These are phyloP conservation scores for Fringilla coelebs DNA, from an alignment of 2,797 vertebrate species.

Conservation along the genomic window DNA sequence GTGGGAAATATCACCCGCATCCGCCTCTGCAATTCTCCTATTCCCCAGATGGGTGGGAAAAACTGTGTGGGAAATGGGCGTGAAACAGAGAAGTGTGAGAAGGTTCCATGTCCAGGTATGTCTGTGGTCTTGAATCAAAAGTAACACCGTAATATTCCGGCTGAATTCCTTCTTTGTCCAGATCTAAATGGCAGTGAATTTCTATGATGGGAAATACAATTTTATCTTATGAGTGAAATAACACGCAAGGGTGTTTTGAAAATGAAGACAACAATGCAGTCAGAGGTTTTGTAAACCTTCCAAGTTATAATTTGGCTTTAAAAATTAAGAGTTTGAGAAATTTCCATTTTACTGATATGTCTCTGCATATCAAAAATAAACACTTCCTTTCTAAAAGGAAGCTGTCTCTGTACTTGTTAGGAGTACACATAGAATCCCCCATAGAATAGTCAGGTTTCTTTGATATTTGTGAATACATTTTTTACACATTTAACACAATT, in stretches of 20 bases:
- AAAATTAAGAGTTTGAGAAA: neutral
- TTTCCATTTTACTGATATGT: neutral
- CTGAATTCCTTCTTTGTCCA: neutral
- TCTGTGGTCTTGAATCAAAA: neutral
- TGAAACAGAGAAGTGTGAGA: constrained; percentile 90
- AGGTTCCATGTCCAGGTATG: constrained; percentile 88
- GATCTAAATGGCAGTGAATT: neutral
- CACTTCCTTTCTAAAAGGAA: neutral
- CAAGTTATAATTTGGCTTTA: neutral
- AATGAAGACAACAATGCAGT: neutral
- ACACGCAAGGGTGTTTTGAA: neutral
- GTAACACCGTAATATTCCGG: neutral
- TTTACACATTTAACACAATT: neutral
- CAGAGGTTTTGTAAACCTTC: neutral
- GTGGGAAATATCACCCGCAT: constrained; percentile 93
- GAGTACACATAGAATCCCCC: neutral
- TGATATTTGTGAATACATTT: neutral
- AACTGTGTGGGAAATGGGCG: constrained; percentile 89
- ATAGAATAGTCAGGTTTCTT: neutral
- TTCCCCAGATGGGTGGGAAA: constrained; percentile 92
- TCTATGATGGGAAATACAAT: neutral
- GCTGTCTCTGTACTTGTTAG: neutral
- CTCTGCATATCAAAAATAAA: neutral
- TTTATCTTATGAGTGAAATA: neutral
- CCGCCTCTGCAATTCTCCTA: constrained; percentile 93